These are phyloP conservation scores for Drosophila nigromelanica DNA, from an alignment of 1,140 invertebrate genomes.

Conservation along the genomic window DNA sequence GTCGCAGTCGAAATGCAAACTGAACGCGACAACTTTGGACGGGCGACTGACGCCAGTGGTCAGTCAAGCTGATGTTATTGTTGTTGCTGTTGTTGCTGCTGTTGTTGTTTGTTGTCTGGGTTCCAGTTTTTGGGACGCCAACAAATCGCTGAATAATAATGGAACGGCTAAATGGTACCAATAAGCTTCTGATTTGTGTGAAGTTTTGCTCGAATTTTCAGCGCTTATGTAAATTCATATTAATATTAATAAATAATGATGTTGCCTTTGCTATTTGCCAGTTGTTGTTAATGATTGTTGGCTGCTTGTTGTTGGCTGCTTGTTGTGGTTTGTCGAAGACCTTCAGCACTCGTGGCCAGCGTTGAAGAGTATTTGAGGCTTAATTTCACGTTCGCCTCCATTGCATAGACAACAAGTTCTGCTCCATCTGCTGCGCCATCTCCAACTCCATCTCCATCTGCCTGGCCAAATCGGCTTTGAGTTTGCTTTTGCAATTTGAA, in stretches of 20 bases:
- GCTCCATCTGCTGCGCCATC: slow-evolving; percentile 3
- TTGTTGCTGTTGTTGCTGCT: not conserved
- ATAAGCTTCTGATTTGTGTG: slow-evolving; percentile 81
- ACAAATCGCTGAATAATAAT: slow-evolving; percentile 72
- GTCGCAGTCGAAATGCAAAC: slow-evolving; percentile 37
- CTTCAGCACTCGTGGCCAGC: not conserved
- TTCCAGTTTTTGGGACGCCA: slow-evolving; percentile 51
- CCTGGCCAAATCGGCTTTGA: slow-evolving; percentile 23
- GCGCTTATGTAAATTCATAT: slow-evolving; percentile 69
- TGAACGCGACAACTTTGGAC: slow-evolving; percentile 11
- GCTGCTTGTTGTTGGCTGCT: not conserved
- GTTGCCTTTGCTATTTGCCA: slow-evolving; percentile 43
- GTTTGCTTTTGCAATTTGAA: slow-evolving; percentile 48
- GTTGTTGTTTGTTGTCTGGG: slow-evolving; percentile 8
- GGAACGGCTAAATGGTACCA: slow-evolving; percentile 67
- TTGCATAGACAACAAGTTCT: slow-evolving; percentile 34
- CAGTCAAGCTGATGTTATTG: not conserved
- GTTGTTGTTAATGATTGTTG: slow-evolving; percentile 4
- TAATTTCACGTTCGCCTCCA: slow-evolving; percentile 37
- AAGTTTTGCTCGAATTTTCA: slow-evolving; percentile 65
- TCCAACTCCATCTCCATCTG: not conserved
- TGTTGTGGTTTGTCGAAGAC: slow-evolving; percentile 1
- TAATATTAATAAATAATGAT: slow-evolving; percentile 77
- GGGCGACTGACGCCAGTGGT: slow-evolving; percentile 14
- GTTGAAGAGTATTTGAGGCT: slow-evolving; percentile 15